Base-by-base conservation (phyloP, 2,888 invertebrate genomes). In the Oxystoma pomonae region DNA sequence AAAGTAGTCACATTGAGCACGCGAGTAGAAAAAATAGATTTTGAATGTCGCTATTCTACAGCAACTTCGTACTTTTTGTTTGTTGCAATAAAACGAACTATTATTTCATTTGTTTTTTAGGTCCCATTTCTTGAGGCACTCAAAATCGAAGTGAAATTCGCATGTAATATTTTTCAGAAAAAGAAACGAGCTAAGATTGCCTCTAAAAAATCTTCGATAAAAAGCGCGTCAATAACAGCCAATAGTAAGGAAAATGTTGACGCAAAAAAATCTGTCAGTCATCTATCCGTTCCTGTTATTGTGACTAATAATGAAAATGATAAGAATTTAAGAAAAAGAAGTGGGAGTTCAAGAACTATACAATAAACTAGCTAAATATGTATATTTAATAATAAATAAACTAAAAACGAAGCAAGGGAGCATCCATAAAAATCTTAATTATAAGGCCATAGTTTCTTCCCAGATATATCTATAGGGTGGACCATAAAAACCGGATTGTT, bases 91-190 rank as follows among this genome's bases (percentile, higher is more conserved):
- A 56, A 56, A 18, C 3, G 35, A 35, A 7, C 3, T 12, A 35
- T 35, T 35, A 57, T 17, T n/a, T 49, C 55, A 16, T 21, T 58
- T 55, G 18, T 53, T 67, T 81, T 80, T 1, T 76, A 91, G 90
- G 84, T 90, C 73, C 84, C 88, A 0, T 86, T 86, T 18, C 78
- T 82, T 60, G 88, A 90, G 72, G 90, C 91, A 0, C 81, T 91
- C 21, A 84, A 85, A 77, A 83, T 86, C 0, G 92, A 92, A 75
- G 73, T 89, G 0, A 81, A 83, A 66, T 92, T 92, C 75, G 89
- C 89, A 0, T 74, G 90, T 7, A 86, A 87, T 75, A 85, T 91
- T 72, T 87, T 88, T 85, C 85, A 87, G 69, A 86, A 86, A 2
- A 89, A 88, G 51, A 92, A 92, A 71, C 89, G 89, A 1, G 89